Conservation (phyloP, 2,888 invertebrate species). For the Lypha dubia region DNA sequence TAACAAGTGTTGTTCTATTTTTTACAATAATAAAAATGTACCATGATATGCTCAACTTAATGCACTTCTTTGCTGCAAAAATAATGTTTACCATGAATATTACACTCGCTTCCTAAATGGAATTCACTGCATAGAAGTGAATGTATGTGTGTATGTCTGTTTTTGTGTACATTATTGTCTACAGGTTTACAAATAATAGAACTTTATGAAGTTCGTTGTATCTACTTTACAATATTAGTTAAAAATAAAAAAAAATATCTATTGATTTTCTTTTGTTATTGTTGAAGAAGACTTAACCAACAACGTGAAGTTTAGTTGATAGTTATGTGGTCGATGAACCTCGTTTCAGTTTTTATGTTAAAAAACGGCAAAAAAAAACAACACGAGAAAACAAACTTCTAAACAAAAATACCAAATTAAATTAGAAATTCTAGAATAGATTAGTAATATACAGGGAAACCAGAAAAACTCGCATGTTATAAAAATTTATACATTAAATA, state of each 20-base stretch:
- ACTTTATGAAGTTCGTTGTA: constrained; percentile 11
- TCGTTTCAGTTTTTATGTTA: constrained; percentile 2
- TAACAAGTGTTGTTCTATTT: too few relatives aligned
- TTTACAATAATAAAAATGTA: too few relatives aligned
- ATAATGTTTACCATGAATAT: constrained; percentile 5
- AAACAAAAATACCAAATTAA: background rate
- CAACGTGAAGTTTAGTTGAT: constrained; percentile 52
- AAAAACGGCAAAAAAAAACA: background rate
- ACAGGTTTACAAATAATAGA: constrained; percentile 16
- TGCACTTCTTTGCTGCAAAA: constrained; percentile 45
- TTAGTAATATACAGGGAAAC: too few relatives aligned
- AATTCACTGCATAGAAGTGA: constrained; percentile 19
- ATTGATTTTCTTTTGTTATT: constrained; percentile 21
- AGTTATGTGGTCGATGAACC: constrained; percentile 65
- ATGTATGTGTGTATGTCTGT: background rate
- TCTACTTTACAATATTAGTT: constrained; percentile 2
- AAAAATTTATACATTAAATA: too few relatives aligned
- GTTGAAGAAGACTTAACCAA: background rate
- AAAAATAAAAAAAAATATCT: background rate
- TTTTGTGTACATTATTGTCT: constrained; percentile 9
- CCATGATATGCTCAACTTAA: constrained; percentile 60
- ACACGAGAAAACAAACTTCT: background rate
- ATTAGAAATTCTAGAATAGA: too few relatives aligned
- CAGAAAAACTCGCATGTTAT: too few relatives aligned
- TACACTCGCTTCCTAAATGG: constrained; percentile 56